Evolutionary conservation across 1,140 invertebrate genomes (phyloP).

Genomic region (Meloidogyne exigua): DNA sequence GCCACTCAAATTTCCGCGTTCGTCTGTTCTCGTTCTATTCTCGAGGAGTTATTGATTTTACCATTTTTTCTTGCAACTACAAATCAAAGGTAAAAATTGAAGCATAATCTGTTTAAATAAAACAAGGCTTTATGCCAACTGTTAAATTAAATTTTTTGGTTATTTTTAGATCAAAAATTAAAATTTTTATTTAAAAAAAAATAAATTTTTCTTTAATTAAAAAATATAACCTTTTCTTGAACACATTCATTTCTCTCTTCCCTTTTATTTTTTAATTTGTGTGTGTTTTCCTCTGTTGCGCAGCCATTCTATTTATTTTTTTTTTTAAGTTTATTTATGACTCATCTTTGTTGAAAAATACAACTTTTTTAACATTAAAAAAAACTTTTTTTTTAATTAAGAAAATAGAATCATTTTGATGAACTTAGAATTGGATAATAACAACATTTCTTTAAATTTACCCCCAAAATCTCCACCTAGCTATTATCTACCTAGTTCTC

Average conservation of each 20-base stretch:
- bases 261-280: neutral
- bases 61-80: neutral
- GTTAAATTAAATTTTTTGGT: neutral
- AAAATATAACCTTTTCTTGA: neutral
- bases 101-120: neutral
- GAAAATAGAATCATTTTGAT: neutral
- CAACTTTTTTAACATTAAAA: neutral
- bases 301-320: slow-evolving; percentile 5
- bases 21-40: neutral
- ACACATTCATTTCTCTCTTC: neutral
- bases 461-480: neutral
- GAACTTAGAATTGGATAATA: neutral
- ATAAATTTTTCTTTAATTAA: neutral
- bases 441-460: neutral
- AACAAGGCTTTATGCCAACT: neutral
- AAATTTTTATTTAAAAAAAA: neutral
- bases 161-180: neutral
- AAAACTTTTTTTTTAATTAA: neutral
- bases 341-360: neutral
- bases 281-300: neutral
- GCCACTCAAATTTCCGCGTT: neutral
- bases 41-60: slow-evolving; percentile 6
- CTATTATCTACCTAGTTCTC: slow-evolving; percentile 17
- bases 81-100: neutral
- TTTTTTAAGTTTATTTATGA: neutral